Conservation (phyloP, 1,140 invertebrate genomes). For the Meloidogyne chitwoodi region DNA sequence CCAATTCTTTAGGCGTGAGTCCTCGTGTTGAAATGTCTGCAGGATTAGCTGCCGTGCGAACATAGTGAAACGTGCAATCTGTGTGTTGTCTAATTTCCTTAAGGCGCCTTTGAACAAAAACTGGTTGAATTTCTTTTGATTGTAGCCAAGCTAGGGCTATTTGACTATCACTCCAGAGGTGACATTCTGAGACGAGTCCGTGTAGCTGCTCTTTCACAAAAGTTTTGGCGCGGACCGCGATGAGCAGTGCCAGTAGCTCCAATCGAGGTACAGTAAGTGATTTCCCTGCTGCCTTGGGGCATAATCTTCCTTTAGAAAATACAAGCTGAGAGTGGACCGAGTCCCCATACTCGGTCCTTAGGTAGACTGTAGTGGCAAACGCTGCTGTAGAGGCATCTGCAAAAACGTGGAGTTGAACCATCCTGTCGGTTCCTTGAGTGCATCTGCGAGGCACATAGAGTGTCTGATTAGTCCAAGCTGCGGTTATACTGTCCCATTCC, state of each 20-base stretch:
- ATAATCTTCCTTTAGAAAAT: constrained; percentile 20
- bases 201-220: constrained; percentile 17
- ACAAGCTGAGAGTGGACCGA: not conserved
- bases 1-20: constrained; percentile 10
- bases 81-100: not conserved
- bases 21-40: constrained; percentile 28
- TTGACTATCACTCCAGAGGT: constrained; percentile 32
- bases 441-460: not conserved
- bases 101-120: constrained; percentile 25
- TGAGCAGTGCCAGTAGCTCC: constrained; percentile 26
- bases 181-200: not conserved
- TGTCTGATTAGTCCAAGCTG: no score
- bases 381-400: constrained; percentile 1
- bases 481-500: no score
- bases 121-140: not conserved
- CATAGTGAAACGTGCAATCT: constrained; percentile 21
- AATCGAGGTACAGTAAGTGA: constrained; percentile 25
- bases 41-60: constrained; percentile 24
- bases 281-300: constrained; percentile 15
- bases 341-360: not conserved
- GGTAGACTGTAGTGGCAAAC: not conserved
- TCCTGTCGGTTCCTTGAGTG: not conserved
- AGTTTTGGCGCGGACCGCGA: not conserved
- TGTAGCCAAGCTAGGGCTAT: constrained; percentile 21
- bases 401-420: not conserved